Conservation (phyloP, 2,888 invertebrate genomes). For the Cephalotes varians region DNA sequence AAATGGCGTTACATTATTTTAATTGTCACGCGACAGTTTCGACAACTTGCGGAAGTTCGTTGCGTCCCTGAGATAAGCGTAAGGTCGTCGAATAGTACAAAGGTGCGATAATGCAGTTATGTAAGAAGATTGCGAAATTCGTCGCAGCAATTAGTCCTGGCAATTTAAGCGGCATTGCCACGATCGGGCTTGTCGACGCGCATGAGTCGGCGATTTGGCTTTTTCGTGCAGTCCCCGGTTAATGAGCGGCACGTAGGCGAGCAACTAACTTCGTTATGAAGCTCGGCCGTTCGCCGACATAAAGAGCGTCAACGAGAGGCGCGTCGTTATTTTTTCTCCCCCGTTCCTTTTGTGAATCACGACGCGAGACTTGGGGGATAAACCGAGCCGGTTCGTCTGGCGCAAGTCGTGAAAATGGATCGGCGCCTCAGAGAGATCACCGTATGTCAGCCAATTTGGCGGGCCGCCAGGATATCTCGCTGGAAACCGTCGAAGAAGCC, state of each 20-base stretch:
- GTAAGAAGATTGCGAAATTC: constrained; percentile 25
- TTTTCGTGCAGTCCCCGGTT: constrained; percentile 4
- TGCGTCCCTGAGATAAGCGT: not conserved
- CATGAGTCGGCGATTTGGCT: constrained; percentile 33
- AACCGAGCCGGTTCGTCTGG: constrained; percentile 15
- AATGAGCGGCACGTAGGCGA: constrained; percentile 38
- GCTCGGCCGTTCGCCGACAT: not conserved
- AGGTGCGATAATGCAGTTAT: not conserved
- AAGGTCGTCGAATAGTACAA: not conserved
- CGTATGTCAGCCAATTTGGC: constrained; percentile 62
- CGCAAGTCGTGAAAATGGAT: constrained; percentile 46
- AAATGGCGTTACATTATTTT: not conserved
- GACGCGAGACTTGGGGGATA: constrained; percentile 3
- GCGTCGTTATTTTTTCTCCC: constrained; percentile 1
- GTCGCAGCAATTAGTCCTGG: constrained; percentile 6
- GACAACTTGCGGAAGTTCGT: not conserved
- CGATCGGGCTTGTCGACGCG: not conserved
- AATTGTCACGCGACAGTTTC: not conserved
- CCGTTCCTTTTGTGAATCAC: constrained; percentile 16
- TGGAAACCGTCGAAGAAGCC: constrained; percentile 5
- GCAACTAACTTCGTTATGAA: not conserved
- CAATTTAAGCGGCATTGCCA: not conserved
- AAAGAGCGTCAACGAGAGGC: constrained; percentile 4
- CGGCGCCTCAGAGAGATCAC: constrained; percentile 28
- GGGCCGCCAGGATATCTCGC: constrained; percentile 42